phyloP scores from a whole-genome alignment of 2,113 vertebrate genomes.

The Agapornis roseicollis region DNA sequence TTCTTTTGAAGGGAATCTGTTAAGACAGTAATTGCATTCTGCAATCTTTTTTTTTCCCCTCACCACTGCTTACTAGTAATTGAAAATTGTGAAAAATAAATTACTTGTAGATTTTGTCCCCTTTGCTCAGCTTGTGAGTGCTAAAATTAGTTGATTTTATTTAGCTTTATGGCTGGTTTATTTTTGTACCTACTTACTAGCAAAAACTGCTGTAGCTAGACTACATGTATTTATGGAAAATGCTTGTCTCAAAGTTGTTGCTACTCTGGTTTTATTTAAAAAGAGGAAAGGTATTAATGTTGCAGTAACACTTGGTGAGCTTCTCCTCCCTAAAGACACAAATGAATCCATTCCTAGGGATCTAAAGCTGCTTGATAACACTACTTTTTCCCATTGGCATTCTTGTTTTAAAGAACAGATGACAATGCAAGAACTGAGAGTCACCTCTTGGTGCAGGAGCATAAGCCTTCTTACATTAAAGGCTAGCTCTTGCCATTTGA shows the following conservation, averaged over 20 bases:
- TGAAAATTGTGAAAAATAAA: slow-evolving; percentile 30
- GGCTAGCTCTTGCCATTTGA: slow-evolving; percentile 15
- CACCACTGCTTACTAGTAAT: slow-evolving; percentile 33
- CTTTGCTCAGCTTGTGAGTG: not conserved
- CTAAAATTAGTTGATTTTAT: slow-evolving; percentile 48
- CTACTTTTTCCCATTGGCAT: not conserved
- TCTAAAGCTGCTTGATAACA: not conserved
- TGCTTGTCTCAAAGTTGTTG: not conserved
- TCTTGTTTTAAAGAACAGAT: not conserved
- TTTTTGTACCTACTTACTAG: slow-evolving; percentile 15
- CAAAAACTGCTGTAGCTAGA: slow-evolving; percentile 8
- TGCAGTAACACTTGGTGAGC: not conserved
- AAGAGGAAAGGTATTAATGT: not conserved
- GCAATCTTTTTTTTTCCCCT: not conserved
- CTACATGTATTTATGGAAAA: not conserved
- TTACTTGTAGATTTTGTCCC: slow-evolving; percentile 23
- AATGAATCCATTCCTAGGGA: not conserved
- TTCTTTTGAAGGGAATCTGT: slow-evolving; percentile 23
- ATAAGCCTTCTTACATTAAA: not conserved
- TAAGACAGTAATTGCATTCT: slow-evolving; percentile 19
- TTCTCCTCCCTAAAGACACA: not conserved
- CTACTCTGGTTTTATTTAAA: not conserved
- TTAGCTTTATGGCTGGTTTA: slow-evolving; percentile 1
- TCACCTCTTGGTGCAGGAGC: not conserved
- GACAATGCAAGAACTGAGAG: not conserved